phyloP scores from a whole-genome alignment of 1,140 invertebrate genomes.

The Habropoda laboriosa region DNA sequence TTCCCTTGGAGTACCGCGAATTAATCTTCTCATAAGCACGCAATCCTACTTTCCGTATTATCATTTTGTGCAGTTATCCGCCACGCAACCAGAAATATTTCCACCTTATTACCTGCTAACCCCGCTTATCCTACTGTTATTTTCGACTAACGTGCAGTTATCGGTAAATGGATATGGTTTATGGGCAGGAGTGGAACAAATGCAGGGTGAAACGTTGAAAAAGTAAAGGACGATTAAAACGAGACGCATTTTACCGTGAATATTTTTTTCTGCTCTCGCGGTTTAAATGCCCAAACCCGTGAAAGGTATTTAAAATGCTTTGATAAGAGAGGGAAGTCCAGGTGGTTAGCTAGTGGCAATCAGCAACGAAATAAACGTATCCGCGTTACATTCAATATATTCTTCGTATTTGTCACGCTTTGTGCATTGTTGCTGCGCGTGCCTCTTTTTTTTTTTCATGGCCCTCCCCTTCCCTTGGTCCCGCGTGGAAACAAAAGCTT shows the following conservation, averaged over 20 bases:
- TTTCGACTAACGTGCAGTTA: not conserved
- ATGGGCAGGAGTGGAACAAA: too few species aligned
- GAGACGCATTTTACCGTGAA: not conserved
- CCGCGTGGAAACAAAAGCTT: not conserved
- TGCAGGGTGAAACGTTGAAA: not conserved
- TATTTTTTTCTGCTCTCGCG: not conserved
- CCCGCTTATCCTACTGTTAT: not conserved
- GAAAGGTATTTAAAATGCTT: not conserved
- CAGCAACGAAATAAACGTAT: not conserved
- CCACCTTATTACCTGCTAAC: too few species aligned
- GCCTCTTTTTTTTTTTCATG: not conserved
- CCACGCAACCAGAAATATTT: not conserved
- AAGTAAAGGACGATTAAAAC: not conserved
- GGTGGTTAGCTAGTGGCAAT: not conserved
- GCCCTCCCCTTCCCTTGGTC: too few species aligned
- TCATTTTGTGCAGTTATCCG: not conserved
- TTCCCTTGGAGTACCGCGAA: not conserved
- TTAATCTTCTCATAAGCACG: slow-evolving; percentile 6
- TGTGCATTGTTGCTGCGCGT: not conserved
- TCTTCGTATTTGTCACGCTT: not conserved
- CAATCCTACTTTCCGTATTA: not conserved
- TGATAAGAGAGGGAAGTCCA: not conserved
- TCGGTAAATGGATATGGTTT: not conserved
- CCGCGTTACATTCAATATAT: not conserved
- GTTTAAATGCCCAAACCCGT: too few species aligned